Percentiles rank a stretch among this genome's conserved stretches.
phyloP scores from a whole-genome alignment of 64 coral and sea anemone species.

The Stichodactyla helianthus region DNA sequence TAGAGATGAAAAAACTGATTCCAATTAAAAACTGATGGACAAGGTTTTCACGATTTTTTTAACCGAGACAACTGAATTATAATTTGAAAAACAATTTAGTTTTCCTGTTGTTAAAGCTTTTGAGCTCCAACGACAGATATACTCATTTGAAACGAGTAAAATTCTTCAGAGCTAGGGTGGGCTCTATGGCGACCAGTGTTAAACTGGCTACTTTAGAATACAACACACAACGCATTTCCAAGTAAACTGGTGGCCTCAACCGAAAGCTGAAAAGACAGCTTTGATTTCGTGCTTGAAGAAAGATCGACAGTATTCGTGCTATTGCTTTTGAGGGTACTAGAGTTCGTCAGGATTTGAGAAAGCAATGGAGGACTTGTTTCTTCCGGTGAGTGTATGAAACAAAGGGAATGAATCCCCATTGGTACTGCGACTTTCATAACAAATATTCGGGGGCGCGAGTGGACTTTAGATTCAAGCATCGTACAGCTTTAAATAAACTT shows the following conservation, averaged over 20 bases:
- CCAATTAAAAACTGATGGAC: not conserved
- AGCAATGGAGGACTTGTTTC: not conserved
- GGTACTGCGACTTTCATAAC: not conserved
- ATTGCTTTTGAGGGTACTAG: not conserved
- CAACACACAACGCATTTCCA: not conserved
- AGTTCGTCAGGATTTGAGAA: not conserved
- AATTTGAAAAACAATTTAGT: not conserved
- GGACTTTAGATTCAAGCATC: not conserved
- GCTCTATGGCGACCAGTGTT: not conserved
- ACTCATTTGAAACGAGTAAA: not conserved
- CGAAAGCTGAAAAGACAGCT: not conserved
- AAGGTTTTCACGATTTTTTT: not conserved
- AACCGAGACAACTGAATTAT: not conserved
- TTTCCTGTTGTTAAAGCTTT: not conserved
- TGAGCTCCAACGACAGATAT: not conserved
- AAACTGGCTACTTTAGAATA: not conserved
- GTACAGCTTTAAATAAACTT: not conserved
- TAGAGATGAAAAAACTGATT: not conserved
- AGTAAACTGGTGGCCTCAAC: not conserved
- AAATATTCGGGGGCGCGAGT: not conserved
- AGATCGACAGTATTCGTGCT: not conserved
- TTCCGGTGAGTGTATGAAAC: not conserved
- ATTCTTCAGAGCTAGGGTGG: not conserved
- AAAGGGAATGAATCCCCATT: not conserved
- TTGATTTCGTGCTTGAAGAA: not conserved